phyloP scores from a whole-genome alignment of 2,797 vertebrate species.

The Heteromormyrus szaboi region DNA sequence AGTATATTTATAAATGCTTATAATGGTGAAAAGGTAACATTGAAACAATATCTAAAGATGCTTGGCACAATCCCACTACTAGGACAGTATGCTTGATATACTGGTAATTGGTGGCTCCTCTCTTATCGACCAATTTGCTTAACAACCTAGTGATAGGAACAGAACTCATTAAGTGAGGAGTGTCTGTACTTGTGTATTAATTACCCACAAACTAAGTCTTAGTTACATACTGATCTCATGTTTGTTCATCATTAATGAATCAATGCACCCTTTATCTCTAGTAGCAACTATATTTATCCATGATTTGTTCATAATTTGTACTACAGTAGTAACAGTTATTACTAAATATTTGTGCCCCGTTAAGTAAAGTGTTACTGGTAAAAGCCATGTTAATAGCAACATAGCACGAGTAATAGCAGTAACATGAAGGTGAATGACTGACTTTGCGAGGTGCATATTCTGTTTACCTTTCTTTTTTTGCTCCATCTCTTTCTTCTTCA shows the following conservation, averaged over 20 bases:
- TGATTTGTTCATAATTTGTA: not conserved
- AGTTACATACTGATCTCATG: not conserved
- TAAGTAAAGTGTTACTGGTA: not conserved
- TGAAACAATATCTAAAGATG: not conserved
- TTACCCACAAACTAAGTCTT: not conserved
- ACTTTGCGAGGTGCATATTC: not conserved
- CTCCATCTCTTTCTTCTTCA: constrained; percentile 69
- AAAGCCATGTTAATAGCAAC: not conserved
- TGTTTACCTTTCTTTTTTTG: constrained; percentile 71
- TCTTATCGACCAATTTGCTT: not conserved
- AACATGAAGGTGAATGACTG: not conserved
- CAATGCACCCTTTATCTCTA: not conserved
- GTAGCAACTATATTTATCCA: not conserved
- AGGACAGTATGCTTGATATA: not conserved
- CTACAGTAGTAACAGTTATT: not conserved
- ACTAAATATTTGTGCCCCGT: not conserved
- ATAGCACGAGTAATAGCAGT: not conserved
- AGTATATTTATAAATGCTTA: not conserved
- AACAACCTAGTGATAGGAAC: not conserved
- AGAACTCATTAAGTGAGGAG: not conserved
- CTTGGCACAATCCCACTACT: not conserved
- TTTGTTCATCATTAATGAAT: not conserved
- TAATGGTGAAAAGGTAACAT: not conserved
- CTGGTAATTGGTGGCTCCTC: not conserved
- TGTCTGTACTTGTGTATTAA: not conserved